These are phyloP conservation scores for Neocrepidodera transversa DNA, from an alignment of 2,888 invertebrate species.

Conservation along the genomic window DNA sequence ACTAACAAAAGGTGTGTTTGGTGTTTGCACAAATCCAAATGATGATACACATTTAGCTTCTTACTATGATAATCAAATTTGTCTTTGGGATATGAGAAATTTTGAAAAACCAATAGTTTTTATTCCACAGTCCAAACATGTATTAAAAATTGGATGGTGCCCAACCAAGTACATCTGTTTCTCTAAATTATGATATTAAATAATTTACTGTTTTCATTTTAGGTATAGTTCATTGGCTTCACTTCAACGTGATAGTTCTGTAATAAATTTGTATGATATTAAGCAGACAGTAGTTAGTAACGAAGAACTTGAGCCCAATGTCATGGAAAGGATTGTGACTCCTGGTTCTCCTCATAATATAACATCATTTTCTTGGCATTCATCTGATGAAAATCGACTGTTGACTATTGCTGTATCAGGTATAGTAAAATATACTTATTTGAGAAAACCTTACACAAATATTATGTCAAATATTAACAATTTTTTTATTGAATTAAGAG, in stretches of 20 bases:
- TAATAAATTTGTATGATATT: constrained; percentile 85
- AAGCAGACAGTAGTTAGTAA: constrained; percentile 73
- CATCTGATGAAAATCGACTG: constrained; percentile 77
- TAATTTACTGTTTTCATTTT: constrained; percentile 37
- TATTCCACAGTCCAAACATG: constrained; percentile 72
- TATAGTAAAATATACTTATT: too few relatives aligned
- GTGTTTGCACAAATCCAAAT: constrained; percentile 80
- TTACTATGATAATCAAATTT: constrained; percentile 80
- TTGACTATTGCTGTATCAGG: constrained; percentile 71
- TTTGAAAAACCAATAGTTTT: constrained; percentile 84
- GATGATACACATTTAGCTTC: constrained; percentile 83
- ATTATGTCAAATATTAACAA: too few relatives aligned
- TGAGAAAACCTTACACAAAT: too few relatives aligned
- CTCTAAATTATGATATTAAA: neutral
- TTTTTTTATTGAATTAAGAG: too few relatives aligned
- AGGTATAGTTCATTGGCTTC: constrained; percentile 80
- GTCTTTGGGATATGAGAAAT: constrained; percentile 87
- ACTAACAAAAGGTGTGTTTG: constrained; percentile 83
- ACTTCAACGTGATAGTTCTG: constrained; percentile 78
- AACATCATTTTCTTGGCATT: constrained; percentile 89
- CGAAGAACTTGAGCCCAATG: constrained; percentile 78
- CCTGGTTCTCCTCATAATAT: constrained; percentile 63
- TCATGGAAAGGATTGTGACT: constrained; percentile 73
- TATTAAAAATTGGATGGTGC: constrained; percentile 85
- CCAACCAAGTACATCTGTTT: constrained; percentile 78